Conservation (phyloP, 2,888 invertebrate species). For the Pomacea canaliculata region DNA sequence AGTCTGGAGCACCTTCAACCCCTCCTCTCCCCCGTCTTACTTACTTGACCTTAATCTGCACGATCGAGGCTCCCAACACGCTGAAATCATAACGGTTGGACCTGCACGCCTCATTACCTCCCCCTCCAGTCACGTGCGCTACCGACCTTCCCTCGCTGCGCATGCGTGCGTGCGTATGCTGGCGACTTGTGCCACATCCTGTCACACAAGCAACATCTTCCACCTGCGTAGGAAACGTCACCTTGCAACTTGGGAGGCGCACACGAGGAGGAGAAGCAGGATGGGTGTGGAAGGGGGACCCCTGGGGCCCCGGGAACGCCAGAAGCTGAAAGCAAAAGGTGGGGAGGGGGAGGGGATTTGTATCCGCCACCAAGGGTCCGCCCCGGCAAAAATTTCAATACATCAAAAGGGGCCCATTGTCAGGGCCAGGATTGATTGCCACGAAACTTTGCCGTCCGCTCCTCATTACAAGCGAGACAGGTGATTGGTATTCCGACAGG, state of each 20-base stretch:
- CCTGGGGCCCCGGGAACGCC: neutral
- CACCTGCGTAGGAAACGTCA: constrained; percentile 7
- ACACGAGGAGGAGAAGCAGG: neutral
- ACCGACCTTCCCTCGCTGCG: too few species aligned
- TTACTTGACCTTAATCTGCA: neutral
- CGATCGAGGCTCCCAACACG: too few species aligned
- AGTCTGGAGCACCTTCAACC: too few species aligned
- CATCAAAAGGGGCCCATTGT: constrained; percentile 15
- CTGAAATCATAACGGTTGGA: too few species aligned
- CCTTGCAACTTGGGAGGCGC: neutral
- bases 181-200: neutral
- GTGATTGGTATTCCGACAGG: constrained; percentile 6
- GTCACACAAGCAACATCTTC: constrained; percentile 4
- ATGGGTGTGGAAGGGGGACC: neutral
- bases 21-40: too few species aligned
- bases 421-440: neutral
- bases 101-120: constrained; percentile 4
- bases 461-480: constrained; percentile 19
- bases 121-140: neutral
- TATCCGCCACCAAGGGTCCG: constrained; percentile 1
- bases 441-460: neutral
- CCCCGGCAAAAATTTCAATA: neutral
- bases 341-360: constrained; percentile 15
- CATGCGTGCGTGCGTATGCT: neutral
- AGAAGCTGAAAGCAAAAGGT: neutral